Evolutionary conservation across 2,888 invertebrate species (phyloP).

Genomic region (Vesta saturnalis): DNA sequence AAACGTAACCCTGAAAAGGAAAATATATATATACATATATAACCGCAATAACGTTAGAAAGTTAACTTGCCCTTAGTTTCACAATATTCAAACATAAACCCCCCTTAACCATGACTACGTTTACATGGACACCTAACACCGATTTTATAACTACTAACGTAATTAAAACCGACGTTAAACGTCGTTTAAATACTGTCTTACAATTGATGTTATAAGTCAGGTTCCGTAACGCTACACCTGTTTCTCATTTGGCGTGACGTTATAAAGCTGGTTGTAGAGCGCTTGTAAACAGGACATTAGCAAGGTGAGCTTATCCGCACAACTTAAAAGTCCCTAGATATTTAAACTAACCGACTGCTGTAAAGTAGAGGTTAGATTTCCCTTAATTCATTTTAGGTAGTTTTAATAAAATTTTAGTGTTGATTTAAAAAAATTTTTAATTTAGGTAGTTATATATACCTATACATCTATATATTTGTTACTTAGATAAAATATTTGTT

Average conservation of each 20-base stretch:
- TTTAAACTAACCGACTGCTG: not conserved
- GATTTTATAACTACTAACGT: constrained; percentile 5
- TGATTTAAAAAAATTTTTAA: not conserved
- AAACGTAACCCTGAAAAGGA: too few species aligned
- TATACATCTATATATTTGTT: too few species aligned
- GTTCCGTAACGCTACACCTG: not conserved
- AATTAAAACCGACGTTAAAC: constrained; percentile 2
- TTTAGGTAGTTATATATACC: not conserved
- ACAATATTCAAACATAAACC: too few species aligned
- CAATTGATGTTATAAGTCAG: not conserved
- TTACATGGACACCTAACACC: constrained; percentile 3
- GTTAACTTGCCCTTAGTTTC: too few species aligned
- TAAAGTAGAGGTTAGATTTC: not conserved
- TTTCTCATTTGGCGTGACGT: constrained; percentile 3
- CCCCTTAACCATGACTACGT: too few species aligned
- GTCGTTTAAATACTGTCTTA: not conserved
- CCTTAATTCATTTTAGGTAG: not conserved
- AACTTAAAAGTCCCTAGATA: not conserved
- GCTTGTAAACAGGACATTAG: not conserved
- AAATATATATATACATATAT: too few species aligned
- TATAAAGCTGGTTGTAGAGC: constrained; percentile 1
- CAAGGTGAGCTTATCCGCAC: not conserved
- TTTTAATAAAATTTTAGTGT: not conserved
- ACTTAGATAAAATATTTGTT: too few species aligned
- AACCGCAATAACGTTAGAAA: too few species aligned